Evolutionary conservation across 1,140 invertebrate species (phyloP), one percentile per base, ranked within the genome.

Genomic region (Heliconius melpomene): DNA sequence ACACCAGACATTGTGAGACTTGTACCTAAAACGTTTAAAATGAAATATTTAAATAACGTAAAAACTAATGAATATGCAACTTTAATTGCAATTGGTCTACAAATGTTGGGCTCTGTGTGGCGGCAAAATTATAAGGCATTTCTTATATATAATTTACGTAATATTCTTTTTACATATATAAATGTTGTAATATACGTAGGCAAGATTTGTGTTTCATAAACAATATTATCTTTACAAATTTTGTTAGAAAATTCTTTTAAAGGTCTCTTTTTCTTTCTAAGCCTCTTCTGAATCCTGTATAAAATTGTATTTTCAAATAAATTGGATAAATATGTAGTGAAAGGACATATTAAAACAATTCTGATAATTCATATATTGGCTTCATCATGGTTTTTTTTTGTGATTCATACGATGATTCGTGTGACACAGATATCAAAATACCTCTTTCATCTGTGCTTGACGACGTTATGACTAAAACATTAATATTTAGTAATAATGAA

Each of bases 401-500:
- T 87, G 86, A 87, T 82, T 87, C 84, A 86, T 80, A 75, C 74
- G 77, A 50, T 79, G 81, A 83, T 82, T 84, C 79, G 75, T 54
- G 66, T 85, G 81, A 82, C 83, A 80, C 74, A 80, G 29, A 52
- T 77, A 70, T 74, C 57, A 40, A 40, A 60, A 60, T 20, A 75
- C 16, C 38, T 38, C 52, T 60, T 66, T n/a, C 74, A 60, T 57
- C 60, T 66, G 23, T 11, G 23, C 2, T 66, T 66, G 6, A 66
- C 23, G 9, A 23, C 11, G n/a, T 26, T 66, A 29, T 66, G 23
- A 66, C 11, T 66, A 66, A 66, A 66, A 29, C 11, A 11, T 16
- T 29, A 29, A 26, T 29, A 7, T 16, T 66, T 11, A 26, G 26
- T 26, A 26, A 66, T 66, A 23, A 66, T 20, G 16, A 2, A 20